These are phyloP conservation scores for Oscheius sp. DNA, from an alignment of 1,140 invertebrate species.

Conservation along the genomic window DNA sequence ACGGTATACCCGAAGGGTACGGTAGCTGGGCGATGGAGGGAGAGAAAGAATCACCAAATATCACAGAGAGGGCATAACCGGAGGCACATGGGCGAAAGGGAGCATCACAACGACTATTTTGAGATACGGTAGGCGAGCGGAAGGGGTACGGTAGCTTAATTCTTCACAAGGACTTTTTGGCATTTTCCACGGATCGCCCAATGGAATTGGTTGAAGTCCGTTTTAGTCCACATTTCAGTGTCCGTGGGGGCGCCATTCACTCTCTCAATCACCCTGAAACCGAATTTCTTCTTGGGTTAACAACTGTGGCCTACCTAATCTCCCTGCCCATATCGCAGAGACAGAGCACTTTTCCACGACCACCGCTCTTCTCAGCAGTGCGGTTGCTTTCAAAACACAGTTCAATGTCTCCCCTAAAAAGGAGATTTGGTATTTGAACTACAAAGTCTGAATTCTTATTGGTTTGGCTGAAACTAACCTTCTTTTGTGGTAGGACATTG, in stretches of 20 bases:
- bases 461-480: slow-evolving; percentile 18
- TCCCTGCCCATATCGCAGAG: slow-evolving; percentile 30
- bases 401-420: slow-evolving; percentile 26
- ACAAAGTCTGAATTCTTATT: too few species aligned
- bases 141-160: too few species aligned
- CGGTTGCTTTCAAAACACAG: slow-evolving; percentile 38
- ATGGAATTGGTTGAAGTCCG: slow-evolving; percentile 38
- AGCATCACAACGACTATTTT: too few species aligned
- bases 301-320: slow-evolving; percentile 19
- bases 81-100: too few species aligned
- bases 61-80: too few species aligned
- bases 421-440: background rate
- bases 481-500: slow-evolving; percentile 35
- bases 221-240: slow-evolving; percentile 41
- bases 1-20: too few species aligned
- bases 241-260: slow-evolving; percentile 28
- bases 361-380: slow-evolving; percentile 31
- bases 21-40: too few species aligned
- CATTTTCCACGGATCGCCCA: slow-evolving; percentile 46
- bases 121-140: too few species aligned
- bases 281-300: background rate
- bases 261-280: slow-evolving; percentile 34
- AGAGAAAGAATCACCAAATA: too few species aligned
- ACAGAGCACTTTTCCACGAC: slow-evolving; percentile 26
- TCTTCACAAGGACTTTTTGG: slow-evolving; percentile 20